Evolutionary conservation across 2,797 vertebrate species (phyloP), one percentile per base, ranked within the genome.

Genomic region (Channallabes apus): DNA sequence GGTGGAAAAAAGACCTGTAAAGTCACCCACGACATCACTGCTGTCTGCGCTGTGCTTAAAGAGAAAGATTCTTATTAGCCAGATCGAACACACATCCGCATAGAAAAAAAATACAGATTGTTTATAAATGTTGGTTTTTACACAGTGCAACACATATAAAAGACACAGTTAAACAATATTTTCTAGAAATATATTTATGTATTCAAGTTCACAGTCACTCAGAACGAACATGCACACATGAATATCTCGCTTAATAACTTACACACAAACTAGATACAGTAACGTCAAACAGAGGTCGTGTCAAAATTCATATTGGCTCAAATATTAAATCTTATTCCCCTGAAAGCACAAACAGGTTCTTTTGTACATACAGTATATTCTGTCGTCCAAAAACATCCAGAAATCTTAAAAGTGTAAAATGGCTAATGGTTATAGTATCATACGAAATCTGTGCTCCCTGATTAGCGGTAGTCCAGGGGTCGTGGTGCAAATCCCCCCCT

Each of bases 201-300:
- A 65, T 56, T 56, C 35, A 77, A 18, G 3, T 56, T 5, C 54
- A 76, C 46, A 81, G 27, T 29, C 84, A 68, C 38, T 82, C 84
- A 75, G 38, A 56, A 38, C 46, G 67, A 82, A 85, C 69, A 69
- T 82, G 80, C 73, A 61, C 64, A 85, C 51, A 29, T 6, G 20
- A 58, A 38, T 11, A 81, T 46, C 27, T 82, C 72, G 54, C 27
- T 80, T 79, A 85, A 80, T 86, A 82, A 82, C 29, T 85, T 85
- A 61, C 17, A 11, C 61, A 46, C 72, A 82, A 82, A 82, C 61
- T 65, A 59, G 32, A 69, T 51, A 41, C n/a, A 15, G 65, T 35
- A 24, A 46, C n/a, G 22, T 75, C 35, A 46, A 58, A 75, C 59
- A 51, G 32, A 79, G 51, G 56, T 32, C 9, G 24, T 41, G 17